Percentiles rank a stretch among this genome's conserved stretches.
These are phyloP conservation scores for Xiphophorus hellerii DNA, from an alignment of 2,113 vertebrate genomes.

Conservation along the genomic window DNA sequence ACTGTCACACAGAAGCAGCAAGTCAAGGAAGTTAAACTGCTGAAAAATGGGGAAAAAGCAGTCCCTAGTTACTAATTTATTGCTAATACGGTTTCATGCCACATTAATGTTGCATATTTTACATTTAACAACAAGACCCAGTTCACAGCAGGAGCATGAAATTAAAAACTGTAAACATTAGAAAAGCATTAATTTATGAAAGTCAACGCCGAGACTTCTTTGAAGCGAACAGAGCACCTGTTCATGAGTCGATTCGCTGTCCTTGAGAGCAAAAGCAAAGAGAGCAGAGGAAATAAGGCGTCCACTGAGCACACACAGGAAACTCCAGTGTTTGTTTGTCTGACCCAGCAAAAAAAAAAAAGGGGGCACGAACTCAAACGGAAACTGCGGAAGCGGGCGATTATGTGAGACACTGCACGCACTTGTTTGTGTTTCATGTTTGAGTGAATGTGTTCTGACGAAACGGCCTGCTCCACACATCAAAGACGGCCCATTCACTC, in stretches of 20 bases:
- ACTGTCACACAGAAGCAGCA: background rate
- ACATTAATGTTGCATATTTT: background rate
- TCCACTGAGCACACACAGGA: constrained; percentile 39
- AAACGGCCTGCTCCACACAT: constrained; percentile 29
- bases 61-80: too few species aligned
- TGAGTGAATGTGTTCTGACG: constrained; percentile 21
- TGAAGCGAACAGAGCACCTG: constrained; percentile 16
- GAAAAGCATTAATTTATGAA: background rate
- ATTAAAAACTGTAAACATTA: background rate
- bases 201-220: background rate
- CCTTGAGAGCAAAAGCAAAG: constrained; percentile 5
- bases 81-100: background rate
- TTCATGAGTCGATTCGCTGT: constrained; percentile 15
- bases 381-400: constrained; percentile 36
- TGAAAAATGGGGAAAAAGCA: background rate
- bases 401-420: constrained; percentile 31
- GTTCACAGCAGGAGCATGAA: background rate
- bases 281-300: constrained; percentile 8
- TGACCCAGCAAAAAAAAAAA: constrained; percentile 31
- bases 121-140: background rate
- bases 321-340: constrained; percentile 38
- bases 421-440: constrained; percentile 25
- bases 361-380: constrained; percentile 1
- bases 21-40: background rate
- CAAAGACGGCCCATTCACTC: constrained; percentile 26